phyloP scores from a whole-genome alignment of 2,888 invertebrate genomes.

The Sisyra terminalis region DNA sequence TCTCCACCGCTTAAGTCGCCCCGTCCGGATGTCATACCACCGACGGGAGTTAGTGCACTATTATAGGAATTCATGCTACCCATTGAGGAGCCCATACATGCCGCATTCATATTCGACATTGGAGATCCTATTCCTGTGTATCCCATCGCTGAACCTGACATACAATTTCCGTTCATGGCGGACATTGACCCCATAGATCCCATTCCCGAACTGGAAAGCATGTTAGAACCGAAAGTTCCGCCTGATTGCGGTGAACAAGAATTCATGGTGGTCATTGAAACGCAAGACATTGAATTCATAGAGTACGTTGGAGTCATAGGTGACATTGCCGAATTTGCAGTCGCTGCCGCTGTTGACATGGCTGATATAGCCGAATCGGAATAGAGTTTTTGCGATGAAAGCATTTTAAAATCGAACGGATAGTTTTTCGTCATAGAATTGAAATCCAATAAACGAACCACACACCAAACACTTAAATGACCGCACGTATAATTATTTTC shows the following conservation, averaged over 20 bases:
- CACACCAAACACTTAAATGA: not conserved
- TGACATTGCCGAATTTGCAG: conserved; percentile 52
- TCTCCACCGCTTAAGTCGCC: conserved; percentile 45
- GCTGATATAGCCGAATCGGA: conserved; percentile 45
- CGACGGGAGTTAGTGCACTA: conserved; percentile 32
- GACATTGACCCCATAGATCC: conserved; percentile 38
- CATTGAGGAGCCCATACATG: conserved; percentile 50
- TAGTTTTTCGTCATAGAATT: conserved; percentile 3
- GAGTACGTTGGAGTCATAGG: conserved; percentile 61
- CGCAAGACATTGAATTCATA: conserved; percentile 66
- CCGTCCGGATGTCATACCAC: conserved; percentile 29
- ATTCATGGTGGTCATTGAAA: conserved; percentile 39
- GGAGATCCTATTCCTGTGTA: conserved; percentile 42
- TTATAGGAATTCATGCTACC: conserved; percentile 45
- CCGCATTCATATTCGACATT: conserved; percentile 48
- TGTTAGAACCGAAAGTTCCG: conserved; percentile 34
- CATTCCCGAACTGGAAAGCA: conserved; percentile 32
- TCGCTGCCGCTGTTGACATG: conserved; percentile 45
- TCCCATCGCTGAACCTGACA: conserved; percentile 57
- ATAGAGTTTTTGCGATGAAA: conserved; percentile 48
- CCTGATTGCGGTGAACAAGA: conserved; percentile 43
- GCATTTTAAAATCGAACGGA: conserved; percentile 6
- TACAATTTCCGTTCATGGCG: conserved; percentile 54
- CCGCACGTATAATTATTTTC: not conserved
- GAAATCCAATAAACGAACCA: not conserved